Percentiles rank a stretch among this genome's conserved stretches.
These are phyloP conservation scores for Eulithis prunata DNA, from an alignment of 2,888 invertebrate genomes.

Conservation along the genomic window DNA sequence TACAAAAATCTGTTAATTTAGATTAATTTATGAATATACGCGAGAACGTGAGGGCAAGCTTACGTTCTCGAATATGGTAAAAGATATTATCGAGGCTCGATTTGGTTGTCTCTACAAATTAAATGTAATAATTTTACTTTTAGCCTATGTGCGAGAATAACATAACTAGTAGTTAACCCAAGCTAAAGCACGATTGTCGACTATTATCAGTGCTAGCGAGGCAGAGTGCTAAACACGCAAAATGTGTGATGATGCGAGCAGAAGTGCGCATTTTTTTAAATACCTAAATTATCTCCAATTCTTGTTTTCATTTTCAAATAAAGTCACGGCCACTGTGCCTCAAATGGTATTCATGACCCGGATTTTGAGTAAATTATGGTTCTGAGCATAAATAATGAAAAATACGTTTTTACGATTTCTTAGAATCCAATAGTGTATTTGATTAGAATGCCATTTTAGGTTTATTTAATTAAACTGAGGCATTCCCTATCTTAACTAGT, in stretches of 20 bases:
- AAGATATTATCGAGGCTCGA: conserved; percentile 15
- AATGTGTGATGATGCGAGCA: background rate
- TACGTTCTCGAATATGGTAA: conserved; percentile 1
- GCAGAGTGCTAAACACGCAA: conserved; percentile 1
- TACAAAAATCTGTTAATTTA: conserved; percentile 1
- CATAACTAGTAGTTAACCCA: background rate
- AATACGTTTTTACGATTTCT: too few relatives aligned
- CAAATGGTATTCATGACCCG: too few relatives aligned
- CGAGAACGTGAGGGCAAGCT: background rate
- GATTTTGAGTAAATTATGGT: too few relatives aligned
- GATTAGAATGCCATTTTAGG: too few relatives aligned
- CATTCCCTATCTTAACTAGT: too few relatives aligned
- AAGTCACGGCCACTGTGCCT: too few relatives aligned
- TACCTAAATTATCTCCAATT: too few relatives aligned
- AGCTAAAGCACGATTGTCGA: conserved; percentile 5
- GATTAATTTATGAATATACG: conserved; percentile 1
- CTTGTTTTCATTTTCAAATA: too few relatives aligned
- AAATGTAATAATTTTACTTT: conserved; percentile 2
- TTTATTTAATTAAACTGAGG: too few relatives aligned
- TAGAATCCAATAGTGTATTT: too few relatives aligned
- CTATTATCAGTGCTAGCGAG: conserved; percentile 9
- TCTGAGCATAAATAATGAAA: too few relatives aligned
- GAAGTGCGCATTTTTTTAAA: background rate
- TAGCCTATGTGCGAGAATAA: conserved; percentile 2
- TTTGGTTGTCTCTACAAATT: conserved; percentile 19